Percentiles rank a stretch among this genome's conserved stretches.
Conservation (phyloP, 2,113 vertebrate genomes). For the Equus przewalskii region DNA sequence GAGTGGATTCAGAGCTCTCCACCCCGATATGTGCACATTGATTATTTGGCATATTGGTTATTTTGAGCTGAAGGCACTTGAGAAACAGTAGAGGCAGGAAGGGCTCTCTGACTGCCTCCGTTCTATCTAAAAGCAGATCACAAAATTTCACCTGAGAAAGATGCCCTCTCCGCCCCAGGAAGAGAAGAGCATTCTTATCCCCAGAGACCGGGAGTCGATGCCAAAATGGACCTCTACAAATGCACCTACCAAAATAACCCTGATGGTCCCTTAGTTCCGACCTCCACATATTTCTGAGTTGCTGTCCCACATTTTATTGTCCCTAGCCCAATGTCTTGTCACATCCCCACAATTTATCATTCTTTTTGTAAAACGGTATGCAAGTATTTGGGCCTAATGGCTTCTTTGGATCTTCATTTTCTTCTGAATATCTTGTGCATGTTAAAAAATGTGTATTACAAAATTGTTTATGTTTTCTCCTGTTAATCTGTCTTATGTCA, state of each 20-base stretch:
- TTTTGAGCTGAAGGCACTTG: no score
- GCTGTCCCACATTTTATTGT: no score
- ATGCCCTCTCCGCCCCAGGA: not conserved
- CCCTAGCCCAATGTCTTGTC: no score
- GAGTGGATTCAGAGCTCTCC: not conserved
- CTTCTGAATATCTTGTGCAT: not conserved
- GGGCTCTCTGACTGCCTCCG: no score
- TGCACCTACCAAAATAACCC: not conserved
- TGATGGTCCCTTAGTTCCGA: not conserved
- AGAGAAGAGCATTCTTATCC: not conserved
- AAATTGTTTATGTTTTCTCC: not conserved
- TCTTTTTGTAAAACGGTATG: no score
- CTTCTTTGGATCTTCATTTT: not conserved
- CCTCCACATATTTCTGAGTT: not conserved
- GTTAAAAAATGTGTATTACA: not conserved
- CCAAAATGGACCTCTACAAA: not conserved
- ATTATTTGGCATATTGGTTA: not conserved
- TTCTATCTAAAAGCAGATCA: no score
- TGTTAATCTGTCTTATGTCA: not conserved
- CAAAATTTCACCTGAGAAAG: not conserved
- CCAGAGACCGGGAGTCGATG: not conserved
- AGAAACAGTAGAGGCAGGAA: no score
- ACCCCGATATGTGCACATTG: not conserved
- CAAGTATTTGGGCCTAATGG: not conserved
- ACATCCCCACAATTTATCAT: no score